Conservation (phyloP, 1,140 invertebrate species). For the Dendrolimus punctatus region DNA sequence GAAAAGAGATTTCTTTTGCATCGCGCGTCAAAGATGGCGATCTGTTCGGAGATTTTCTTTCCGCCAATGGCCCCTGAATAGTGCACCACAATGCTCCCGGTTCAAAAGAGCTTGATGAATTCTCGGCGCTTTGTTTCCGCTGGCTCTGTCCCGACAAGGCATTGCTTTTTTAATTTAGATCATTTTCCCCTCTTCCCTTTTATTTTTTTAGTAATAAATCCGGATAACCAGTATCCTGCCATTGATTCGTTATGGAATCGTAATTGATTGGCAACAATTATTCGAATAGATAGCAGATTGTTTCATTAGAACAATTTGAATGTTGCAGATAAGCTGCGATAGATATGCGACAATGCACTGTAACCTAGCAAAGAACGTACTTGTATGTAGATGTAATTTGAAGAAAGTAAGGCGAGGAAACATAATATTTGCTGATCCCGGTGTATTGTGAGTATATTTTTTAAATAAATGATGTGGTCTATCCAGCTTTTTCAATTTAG, state of each 20-base stretch:
- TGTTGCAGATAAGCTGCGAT: too few relatives aligned
- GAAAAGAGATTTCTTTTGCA: slow-evolving; percentile 58
- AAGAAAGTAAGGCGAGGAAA: too few relatives aligned
- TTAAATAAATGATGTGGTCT: too few relatives aligned
- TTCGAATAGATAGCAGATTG: too few relatives aligned
- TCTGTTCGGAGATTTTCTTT: slow-evolving; percentile 64
- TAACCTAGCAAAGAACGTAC: too few relatives aligned
- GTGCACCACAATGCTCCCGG: slow-evolving; percentile 57
- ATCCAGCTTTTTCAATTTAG: too few relatives aligned
- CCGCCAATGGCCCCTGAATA: slow-evolving; percentile 60
- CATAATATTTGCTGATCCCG: too few relatives aligned
- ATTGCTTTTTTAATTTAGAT: slow-evolving; percentile 69
- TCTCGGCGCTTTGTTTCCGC: slow-evolving; percentile 62
- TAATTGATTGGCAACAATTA: not conserved
- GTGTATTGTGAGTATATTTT: too few relatives aligned
- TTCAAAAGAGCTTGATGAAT: slow-evolving; percentile 70
- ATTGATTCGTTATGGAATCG: slow-evolving; percentile 26
- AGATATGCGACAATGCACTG: too few relatives aligned
- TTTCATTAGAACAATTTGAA: too few relatives aligned
- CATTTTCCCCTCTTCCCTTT: slow-evolving; percentile 44
- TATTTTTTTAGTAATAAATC: slow-evolving; percentile 64
- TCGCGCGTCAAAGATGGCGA: slow-evolving; percentile 66
- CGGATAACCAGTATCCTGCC: slow-evolving; percentile 49
- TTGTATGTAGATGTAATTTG: too few relatives aligned
- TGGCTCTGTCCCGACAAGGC: slow-evolving; percentile 60